phyloP scores from a whole-genome alignment of 2,113 vertebrate genomes.

The Aleadryas rufinucha region DNA sequence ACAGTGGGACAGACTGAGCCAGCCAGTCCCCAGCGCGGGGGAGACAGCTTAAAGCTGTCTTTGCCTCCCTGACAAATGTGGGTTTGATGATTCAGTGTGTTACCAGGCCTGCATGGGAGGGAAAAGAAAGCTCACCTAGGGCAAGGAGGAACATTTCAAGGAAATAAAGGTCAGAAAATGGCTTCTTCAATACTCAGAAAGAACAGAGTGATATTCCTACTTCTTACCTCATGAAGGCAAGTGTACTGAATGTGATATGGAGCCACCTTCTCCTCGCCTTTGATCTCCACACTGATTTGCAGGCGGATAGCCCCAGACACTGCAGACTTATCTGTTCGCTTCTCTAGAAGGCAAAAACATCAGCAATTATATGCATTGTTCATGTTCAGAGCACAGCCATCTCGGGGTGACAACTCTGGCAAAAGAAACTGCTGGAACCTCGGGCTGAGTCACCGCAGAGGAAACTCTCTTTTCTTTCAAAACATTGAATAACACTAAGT shows the following conservation, averaged over 20 bases:
- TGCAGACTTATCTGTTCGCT: conserved; percentile 95
- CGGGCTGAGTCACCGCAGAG: background rate
- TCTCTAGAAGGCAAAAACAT: conserved; percentile 79
- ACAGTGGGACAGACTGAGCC: background rate
- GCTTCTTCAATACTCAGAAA: background rate
- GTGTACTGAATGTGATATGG: conserved; percentile 95
- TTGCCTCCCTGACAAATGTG: background rate
- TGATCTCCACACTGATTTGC: conserved; percentile 96
- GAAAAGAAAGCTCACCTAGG: background rate
- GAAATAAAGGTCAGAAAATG: background rate
- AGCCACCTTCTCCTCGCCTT: conserved; percentile 97
- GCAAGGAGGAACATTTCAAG: background rate
- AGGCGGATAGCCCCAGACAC: conserved; percentile 95
- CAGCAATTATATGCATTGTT: background rate
- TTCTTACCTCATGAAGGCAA: conserved; percentile 92
- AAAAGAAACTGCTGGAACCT: background rate
- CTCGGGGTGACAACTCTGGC: background rate
- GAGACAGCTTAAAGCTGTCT: background rate
- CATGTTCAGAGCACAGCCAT: background rate
- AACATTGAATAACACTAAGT: background rate
- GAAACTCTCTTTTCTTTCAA: background rate
- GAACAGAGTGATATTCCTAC: background rate
- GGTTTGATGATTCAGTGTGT: background rate
- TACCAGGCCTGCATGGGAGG: background rate
- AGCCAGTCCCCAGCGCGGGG: accelerated